Evolutionary conservation across 2,113 vertebrate genomes (phyloP).

Genomic region (Poecile atricapillus): DNA sequence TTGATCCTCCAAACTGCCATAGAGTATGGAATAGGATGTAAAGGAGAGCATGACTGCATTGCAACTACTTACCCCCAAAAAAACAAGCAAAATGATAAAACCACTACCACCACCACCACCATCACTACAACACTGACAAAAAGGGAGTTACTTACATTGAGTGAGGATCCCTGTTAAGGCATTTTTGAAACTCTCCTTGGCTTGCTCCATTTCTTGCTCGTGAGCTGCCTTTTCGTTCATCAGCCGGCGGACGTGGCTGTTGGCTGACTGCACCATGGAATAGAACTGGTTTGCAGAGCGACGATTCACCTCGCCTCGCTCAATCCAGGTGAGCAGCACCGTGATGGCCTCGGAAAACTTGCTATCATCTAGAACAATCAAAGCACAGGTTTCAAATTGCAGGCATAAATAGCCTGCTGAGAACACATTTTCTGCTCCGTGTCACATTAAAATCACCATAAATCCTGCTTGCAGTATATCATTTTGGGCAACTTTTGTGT

Average conservation of each 20-base stretch:
- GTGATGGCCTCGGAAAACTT: conserved; percentile 88
- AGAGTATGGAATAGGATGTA: conserved; percentile 67
- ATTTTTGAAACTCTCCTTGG: conserved; percentile 87
- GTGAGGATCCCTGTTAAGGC: conserved; percentile 85
- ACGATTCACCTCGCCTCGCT: conserved; percentile 86
- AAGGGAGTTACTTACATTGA: conserved; percentile 84
- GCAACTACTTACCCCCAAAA: conserved; percentile 80
- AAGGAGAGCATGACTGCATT: conserved; percentile 66
- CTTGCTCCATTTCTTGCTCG: conserved; percentile 86
- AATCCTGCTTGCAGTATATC: neutral
- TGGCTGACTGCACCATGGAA: conserved; percentile 90
- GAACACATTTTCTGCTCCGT: conserved; percentile 21
- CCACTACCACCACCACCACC: conserved; percentile 55
- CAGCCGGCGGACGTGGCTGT: conserved; percentile 85
- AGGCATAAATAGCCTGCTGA: conserved; percentile 19
- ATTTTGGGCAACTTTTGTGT: conserved; percentile 1
- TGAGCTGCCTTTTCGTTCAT: conserved; percentile 87
- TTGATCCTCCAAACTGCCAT: conserved; percentile 70
- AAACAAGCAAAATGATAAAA: conserved; percentile 36
- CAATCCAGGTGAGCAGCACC: conserved; percentile 85
- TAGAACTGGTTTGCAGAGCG: conserved; percentile 88
- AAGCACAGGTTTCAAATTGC: conserved; percentile 21
- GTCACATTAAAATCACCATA: conserved; percentile 38
- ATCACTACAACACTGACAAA: conserved; percentile 39
- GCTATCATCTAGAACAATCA: conserved; percentile 82